Conservation (phyloP, 2,113 vertebrate species). For the Myotis yumanensis region DNA sequence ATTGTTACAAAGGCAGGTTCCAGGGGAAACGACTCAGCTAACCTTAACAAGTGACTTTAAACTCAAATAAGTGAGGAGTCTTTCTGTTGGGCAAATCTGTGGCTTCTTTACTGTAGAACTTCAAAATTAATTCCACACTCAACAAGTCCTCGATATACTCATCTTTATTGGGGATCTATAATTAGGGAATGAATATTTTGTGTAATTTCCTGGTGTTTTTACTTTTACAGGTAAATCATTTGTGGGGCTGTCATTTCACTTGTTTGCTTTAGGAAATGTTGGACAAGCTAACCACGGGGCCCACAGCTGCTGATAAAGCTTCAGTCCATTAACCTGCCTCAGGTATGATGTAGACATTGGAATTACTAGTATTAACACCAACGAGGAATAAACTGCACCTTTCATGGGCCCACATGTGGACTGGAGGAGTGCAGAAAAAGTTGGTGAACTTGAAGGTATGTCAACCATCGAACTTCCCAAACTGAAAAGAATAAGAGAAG, state of each 20-base stretch:
- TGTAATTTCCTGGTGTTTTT: not conserved
- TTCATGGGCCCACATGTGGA: not conserved
- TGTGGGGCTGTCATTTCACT: not conserved
- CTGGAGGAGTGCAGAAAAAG: not conserved
- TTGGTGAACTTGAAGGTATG: too few relatives aligned
- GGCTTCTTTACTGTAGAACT: not conserved
- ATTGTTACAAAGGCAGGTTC: not conserved
- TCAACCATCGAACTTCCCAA: not conserved
- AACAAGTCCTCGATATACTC: not conserved
- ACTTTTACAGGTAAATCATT: not conserved
- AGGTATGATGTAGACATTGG: fast-evolving
- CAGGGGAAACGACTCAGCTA: not conserved
- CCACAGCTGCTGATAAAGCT: not conserved
- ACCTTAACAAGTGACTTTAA: not conserved
- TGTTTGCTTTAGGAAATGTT: not conserved
- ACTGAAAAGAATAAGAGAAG: not conserved
- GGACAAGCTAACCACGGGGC: not conserved
- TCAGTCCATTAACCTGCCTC: not conserved
- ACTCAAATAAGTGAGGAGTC: not conserved
- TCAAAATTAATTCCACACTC: not conserved
- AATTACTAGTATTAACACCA: not conserved
- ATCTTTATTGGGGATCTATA: not conserved
- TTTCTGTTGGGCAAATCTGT: not conserved
- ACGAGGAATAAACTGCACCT: not conserved
- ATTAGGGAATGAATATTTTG: not conserved